phyloP scores from a whole-genome alignment of 2,113 vertebrate genomes.

The Gymnarchus niloticus region DNA sequence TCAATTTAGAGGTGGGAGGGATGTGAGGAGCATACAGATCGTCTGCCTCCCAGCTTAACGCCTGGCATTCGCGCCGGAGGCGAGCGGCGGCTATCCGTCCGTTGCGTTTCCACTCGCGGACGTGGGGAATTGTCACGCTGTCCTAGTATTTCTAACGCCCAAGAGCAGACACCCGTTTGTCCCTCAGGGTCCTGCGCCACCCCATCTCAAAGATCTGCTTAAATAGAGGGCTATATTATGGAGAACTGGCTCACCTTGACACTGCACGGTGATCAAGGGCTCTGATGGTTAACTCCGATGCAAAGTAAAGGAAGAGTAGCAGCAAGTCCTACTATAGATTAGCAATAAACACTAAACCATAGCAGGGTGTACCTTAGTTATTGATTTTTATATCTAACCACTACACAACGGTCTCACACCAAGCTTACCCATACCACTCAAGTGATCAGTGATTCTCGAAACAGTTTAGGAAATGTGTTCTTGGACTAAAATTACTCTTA shows the following conservation, averaged over 20 bases:
- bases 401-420: neutral
- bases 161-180: neutral
- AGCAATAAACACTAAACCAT: neutral
- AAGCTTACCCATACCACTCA: neutral
- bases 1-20: neutral
- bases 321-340: neutral
- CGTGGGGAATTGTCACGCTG: neutral
- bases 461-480: neutral
- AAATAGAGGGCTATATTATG: neutral
- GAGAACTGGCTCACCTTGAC: neutral
- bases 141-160: neutral
- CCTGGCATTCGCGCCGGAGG: neutral
- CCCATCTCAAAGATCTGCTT: no score
- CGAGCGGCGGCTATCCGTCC: neutral
- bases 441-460: neutral
- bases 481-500: neutral
- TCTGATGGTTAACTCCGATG: neutral
- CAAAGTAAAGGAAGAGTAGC: neutral
- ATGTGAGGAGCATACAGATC: neutral
- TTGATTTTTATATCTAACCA: neutral
- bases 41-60: neutral
- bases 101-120: neutral
- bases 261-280: neutral
- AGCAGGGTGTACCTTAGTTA: neutral
- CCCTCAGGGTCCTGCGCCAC: neutral